phyloP scores from a whole-genome alignment of 2,888 invertebrate species.

The Dynastes hyllus region DNA sequence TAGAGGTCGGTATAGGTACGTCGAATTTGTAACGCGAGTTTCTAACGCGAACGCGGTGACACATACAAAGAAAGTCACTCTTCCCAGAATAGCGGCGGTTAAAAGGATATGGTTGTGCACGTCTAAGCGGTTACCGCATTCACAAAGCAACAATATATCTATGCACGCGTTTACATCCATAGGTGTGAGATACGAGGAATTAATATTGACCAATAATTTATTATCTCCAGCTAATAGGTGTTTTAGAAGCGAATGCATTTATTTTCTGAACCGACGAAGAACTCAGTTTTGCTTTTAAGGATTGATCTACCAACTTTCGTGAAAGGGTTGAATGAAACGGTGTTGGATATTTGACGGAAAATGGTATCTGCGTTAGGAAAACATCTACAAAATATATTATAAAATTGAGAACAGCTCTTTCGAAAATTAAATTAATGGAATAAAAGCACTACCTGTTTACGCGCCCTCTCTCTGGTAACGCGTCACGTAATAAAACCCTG shows the following conservation, averaged over 20 bases:
- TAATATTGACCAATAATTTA: conserved; percentile 32
- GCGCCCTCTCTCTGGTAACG: no score
- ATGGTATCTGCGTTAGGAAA: no score
- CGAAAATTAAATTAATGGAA: no score
- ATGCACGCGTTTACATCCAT: neutral
- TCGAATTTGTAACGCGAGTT: conserved; percentile 24
- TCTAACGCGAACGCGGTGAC: conserved; percentile 9
- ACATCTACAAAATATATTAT: no score
- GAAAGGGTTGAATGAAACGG: neutral
- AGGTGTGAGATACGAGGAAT: conserved; percentile 18
- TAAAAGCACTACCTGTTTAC: no score
- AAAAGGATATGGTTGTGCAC: conserved; percentile 16
- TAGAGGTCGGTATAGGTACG: conserved; percentile 3
- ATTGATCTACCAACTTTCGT: neutral
- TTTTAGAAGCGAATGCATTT: neutral
- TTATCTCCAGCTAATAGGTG: neutral
- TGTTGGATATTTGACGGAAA: neutral
- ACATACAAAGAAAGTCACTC: conserved; percentile 33
- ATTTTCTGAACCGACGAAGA: neutral
- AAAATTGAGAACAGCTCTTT: no score
- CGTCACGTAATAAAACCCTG: no score
- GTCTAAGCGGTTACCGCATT: neutral
- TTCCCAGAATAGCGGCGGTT: conserved; percentile 32
- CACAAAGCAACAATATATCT: neutral
- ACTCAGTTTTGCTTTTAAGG: conserved; percentile 31